Percentiles rank a stretch among this genome's conserved stretches.
Conservation (phyloP, 2,888 invertebrate genomes). For the Tenthredo distinguenda region DNA sequence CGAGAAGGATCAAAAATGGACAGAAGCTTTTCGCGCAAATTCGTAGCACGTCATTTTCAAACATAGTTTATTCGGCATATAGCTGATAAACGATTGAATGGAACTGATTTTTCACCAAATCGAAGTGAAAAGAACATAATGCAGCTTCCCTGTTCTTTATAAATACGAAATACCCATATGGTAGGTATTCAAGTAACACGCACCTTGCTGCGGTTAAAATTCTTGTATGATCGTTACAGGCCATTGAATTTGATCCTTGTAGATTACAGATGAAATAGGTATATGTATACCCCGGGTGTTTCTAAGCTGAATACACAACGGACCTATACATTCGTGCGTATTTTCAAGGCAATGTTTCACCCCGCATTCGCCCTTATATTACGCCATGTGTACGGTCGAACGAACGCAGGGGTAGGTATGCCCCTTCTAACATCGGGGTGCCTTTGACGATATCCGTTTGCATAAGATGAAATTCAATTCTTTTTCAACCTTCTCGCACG, state of each 20-base stretch:
- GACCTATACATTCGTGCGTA: not conserved
- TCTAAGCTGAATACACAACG: not conserved
- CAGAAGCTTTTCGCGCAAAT: not conserved
- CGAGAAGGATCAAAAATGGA: not conserved
- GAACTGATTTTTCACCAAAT: no score
- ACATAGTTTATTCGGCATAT: no score
- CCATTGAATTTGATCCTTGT: not conserved
- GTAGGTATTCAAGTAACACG: no score
- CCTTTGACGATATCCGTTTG: slow-evolving; percentile 34
- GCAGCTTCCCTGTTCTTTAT: no score
- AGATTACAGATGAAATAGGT: not conserved
- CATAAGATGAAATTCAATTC: slow-evolving; percentile 42
- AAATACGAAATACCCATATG: no score
- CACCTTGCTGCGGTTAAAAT: no score
- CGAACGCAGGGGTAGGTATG: not conserved
- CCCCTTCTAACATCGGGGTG: slow-evolving; percentile 5
- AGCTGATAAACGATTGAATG: no score
- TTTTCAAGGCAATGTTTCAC: not conserved
- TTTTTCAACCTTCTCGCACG: slow-evolving; percentile 49
- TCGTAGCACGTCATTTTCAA: no score
- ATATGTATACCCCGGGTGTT: not conserved
- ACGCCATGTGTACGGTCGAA: not conserved
- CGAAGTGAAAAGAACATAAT: no score
- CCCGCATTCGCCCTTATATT: not conserved
- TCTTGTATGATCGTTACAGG: not conserved